Conservation (phyloP, 2,888 invertebrate species). For the Synergus umbraculus region DNA sequence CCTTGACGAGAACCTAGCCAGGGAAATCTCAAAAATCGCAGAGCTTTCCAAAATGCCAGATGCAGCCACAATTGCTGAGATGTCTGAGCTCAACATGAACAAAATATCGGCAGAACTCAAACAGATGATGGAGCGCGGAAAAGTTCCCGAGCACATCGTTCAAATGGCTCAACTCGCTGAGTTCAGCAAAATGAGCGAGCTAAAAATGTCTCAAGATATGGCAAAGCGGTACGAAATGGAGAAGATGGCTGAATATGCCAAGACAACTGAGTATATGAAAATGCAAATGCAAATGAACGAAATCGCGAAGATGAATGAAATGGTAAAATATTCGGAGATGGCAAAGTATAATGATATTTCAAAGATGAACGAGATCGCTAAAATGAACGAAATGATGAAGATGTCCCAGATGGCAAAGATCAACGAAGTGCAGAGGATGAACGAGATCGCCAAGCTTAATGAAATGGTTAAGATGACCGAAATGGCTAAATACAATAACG, state of each 20-base stretch:
- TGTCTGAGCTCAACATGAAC: conserved; percentile 76
- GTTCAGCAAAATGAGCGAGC: conserved; percentile 74
- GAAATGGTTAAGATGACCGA: conserved; percentile 76
- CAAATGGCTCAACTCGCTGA: conserved; percentile 76
- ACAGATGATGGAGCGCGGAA: conserved; percentile 76
- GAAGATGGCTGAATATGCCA: conserved; percentile 75
- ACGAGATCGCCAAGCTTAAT: conserved; percentile 74
- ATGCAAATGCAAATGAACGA: conserved; percentile 72
- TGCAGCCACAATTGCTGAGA: conserved; percentile 73
- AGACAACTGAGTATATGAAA: conserved; percentile 74
- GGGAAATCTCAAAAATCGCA: conserved; percentile 75
- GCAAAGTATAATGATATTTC: conserved; percentile 73
- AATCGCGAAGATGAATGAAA: conserved; percentile 74
- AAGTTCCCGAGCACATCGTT: conserved; percentile 76
- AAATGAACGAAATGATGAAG: conserved; percentile 76
- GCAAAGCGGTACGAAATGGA: conserved; percentile 75
- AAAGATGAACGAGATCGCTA: conserved; percentile 73
- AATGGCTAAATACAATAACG: conserved; percentile 74
- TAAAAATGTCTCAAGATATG: conserved; percentile 75
- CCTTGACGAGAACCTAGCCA: conserved; percentile 73
- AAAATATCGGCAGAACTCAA: conserved; percentile 76
- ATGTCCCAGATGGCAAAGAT: conserved; percentile 75
- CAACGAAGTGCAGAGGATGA: conserved; percentile 75
- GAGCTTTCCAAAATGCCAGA: conserved; percentile 75
- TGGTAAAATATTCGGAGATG: conserved; percentile 75